phyloP scores from a whole-genome alignment of 2,888 invertebrate species.

The Cynaeus angustus region DNA sequence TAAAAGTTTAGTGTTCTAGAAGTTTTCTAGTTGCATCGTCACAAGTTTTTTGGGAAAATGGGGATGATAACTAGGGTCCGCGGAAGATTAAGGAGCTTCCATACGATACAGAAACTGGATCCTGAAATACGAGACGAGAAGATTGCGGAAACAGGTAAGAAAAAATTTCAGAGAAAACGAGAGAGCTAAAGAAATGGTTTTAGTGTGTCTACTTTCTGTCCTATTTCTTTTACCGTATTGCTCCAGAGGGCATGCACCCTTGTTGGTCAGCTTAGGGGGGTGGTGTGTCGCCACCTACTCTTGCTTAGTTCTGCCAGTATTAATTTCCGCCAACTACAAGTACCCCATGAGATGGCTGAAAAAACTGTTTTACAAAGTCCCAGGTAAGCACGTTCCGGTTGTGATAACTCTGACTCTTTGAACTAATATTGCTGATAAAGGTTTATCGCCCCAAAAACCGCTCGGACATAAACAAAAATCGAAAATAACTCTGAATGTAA shows the following conservation, averaged over 20 bases:
- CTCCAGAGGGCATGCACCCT: constrained; percentile 74
- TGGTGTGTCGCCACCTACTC: constrained; percentile 78
- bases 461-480: constrained; percentile 12
- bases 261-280: constrained; percentile 76
- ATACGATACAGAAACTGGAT: constrained; percentile 78
- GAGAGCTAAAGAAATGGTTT: constrained; percentile 63
- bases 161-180: too few species aligned
- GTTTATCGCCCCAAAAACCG: not conserved
- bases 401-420: too few species aligned
- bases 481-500: constrained; percentile 30
- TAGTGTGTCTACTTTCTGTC: constrained; percentile 81
- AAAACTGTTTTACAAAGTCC: constrained; percentile 73
- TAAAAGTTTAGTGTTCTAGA: constrained; percentile 44
- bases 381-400: constrained; percentile 75
- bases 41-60: constrained; percentile 74
- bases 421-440: too few species aligned
- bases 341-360: constrained; percentile 79
- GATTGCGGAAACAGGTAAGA: constrained; percentile 80
- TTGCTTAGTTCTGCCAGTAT: constrained; percentile 79
- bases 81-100: constrained; percentile 74
- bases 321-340: constrained; percentile 81
- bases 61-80: constrained; percentile 83
- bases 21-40: constrained; percentile 39
- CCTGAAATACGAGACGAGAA: constrained; percentile 79
- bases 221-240: constrained; percentile 80